A percentile compares a stretch with the other conserved stretches of the same genome.
Conservation (phyloP, 1,140 invertebrate genomes). For the Maconellicoccus hirsutus region DNA sequence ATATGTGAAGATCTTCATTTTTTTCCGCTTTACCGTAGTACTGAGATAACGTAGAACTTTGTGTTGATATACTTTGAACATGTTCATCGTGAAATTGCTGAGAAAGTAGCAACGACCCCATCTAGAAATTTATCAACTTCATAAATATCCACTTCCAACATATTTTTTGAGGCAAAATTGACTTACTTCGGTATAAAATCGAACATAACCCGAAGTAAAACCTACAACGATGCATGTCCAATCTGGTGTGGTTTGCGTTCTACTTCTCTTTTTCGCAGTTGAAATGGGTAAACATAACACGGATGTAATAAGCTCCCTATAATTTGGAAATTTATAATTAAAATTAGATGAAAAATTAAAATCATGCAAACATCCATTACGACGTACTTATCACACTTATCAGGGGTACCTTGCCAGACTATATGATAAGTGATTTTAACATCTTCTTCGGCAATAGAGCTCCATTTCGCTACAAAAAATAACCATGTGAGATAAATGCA, state of each 20-base stretch:
- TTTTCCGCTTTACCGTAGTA: constrained; percentile 43
- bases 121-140: not conserved
- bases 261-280: constrained; percentile 53
- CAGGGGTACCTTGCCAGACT: constrained; percentile 37
- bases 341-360: no score
- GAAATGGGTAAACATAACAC: constrained; percentile 48
- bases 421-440: constrained; percentile 40
- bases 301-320: constrained; percentile 44
- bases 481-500: not conserved
- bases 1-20: constrained; percentile 70
- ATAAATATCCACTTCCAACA: not conserved
- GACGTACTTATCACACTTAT: constrained; percentile 36
- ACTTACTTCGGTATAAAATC: constrained; percentile 74
- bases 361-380: not conserved
- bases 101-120: constrained; percentile 61
- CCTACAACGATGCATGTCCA: constrained; percentile 88
- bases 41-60: constrained; percentile 49
- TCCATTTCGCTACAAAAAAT: constrained; percentile 40
- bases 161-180: not conserved
- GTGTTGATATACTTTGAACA: constrained; percentile 67
- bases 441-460: constrained; percentile 38
- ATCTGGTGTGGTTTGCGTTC: constrained; percentile 57
- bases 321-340: no score
- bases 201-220: constrained; percentile 67
- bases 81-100: constrained; percentile 75